Evolutionary conservation across 2,113 vertebrate species (phyloP).

Genomic region (Proterorhinus semilunaris): DNA sequence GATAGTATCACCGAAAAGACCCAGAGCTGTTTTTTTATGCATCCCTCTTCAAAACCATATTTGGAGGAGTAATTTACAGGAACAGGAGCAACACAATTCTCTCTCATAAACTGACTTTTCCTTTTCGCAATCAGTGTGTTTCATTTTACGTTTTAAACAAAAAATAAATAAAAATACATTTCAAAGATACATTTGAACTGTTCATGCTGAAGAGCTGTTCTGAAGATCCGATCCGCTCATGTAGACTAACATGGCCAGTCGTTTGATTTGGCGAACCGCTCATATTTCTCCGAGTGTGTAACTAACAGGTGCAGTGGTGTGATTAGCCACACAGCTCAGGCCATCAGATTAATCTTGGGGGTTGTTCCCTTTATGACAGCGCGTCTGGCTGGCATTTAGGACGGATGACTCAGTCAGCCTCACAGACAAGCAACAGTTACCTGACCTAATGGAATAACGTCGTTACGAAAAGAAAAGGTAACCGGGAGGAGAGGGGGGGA

Average conservation of each 20-base stretch:
- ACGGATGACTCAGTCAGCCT: conserved; percentile 60
- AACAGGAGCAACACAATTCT: no score
- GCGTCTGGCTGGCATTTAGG: conserved; percentile 60
- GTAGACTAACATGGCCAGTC: background rate
- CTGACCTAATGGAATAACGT: conserved; percentile 48
- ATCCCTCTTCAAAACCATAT: no score
- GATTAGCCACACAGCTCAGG: conserved; percentile 27
- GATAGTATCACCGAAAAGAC: no score
- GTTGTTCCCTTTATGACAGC: conserved; percentile 38
- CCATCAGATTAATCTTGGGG: conserved; percentile 50
- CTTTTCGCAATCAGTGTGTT: no score
- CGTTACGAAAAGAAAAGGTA: conserved; percentile 55
- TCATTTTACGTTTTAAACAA: no score
- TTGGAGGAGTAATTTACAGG: no score
- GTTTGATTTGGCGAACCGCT: conserved; percentile 4
- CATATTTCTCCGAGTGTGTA: conserved; percentile 12
- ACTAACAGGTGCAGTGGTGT: conserved; percentile 21
- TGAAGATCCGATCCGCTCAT: no score
- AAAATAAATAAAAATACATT: no score
- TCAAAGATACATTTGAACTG: no score
- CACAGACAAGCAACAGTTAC: conserved; percentile 42
- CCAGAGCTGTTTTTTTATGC: no score
- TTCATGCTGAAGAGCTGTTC: no score
- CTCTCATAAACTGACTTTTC: no score
- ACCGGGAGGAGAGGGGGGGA: conserved; percentile 29